phyloP scores from a whole-genome alignment of 2,888 invertebrate genomes.

The Hofmannophila pseudospretella region DNA sequence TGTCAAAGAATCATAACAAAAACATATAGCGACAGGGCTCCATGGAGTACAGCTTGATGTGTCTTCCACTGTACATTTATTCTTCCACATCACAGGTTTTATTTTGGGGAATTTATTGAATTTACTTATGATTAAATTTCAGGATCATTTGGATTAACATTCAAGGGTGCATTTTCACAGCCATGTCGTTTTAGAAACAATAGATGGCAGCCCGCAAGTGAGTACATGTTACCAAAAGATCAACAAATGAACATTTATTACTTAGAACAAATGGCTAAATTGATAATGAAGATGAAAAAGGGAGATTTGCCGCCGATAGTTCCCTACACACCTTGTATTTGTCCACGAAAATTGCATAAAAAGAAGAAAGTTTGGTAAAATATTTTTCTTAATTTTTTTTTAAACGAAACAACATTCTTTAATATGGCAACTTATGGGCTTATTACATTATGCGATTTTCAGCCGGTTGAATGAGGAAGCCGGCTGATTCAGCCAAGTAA shows the following conservation, averaged over 20 bases:
- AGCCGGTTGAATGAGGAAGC: too few species aligned
- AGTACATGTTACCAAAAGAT: conserved; percentile 53
- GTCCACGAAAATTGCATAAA: conserved; percentile 30
- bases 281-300: conserved; percentile 33
- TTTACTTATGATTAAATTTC: conserved; percentile 11
- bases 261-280: conserved; percentile 48
- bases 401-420: too few species aligned
- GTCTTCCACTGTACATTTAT: too few species aligned
- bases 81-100: too few species aligned
- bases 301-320: conserved; percentile 41
- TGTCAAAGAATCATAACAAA: too few species aligned
- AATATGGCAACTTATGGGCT: too few species aligned
- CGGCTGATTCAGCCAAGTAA: too few species aligned
- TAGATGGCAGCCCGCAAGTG: conserved; percentile 61
- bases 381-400: too few species aligned
- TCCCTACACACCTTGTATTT: conserved; percentile 36
- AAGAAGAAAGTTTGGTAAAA: conserved; percentile 29
- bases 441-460: too few species aligned
- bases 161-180: conserved; percentile 77
- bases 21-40: too few species aligned
- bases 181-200: conserved; percentile 62
- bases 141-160: conserved; percentile 75
- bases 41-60: too few species aligned
- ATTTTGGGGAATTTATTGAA: too few species aligned
- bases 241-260: conserved; percentile 48